Conservation (phyloP, 2,113 vertebrate species). For the Dicerorhinus sumatrensis region DNA sequence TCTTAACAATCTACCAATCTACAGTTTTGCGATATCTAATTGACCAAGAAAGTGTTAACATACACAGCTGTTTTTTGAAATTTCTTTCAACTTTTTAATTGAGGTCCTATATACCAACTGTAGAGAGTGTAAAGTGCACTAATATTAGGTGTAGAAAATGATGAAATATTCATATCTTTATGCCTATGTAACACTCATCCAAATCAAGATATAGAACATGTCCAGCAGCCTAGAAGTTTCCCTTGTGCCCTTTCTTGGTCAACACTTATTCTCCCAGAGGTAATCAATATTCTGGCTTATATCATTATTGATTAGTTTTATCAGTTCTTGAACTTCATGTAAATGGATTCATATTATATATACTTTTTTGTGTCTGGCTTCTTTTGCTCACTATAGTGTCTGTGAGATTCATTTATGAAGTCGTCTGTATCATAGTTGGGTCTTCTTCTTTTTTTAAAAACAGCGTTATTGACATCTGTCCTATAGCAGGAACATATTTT, state of each 20-base stretch:
- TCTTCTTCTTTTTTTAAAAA: background rate
- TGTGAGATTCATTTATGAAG: background rate
- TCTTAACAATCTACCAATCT: background rate
- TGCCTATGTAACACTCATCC: background rate
- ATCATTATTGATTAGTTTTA: background rate
- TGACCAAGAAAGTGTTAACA: constrained; percentile 38
- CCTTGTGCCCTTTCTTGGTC: background rate
- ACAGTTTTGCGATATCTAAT: background rate
- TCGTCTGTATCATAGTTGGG: background rate
- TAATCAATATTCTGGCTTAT: background rate
- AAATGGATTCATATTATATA: background rate
- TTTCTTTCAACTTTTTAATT: background rate
- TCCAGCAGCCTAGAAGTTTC: background rate
- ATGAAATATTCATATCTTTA: background rate
- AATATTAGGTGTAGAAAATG: background rate
- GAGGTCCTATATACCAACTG: background rate
- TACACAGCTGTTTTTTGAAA: background rate
- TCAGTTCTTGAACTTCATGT: background rate
- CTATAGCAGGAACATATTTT: too few relatives aligned
- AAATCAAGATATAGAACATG: background rate
- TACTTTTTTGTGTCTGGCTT: background rate
- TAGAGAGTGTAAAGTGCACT: background rate
- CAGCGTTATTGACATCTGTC: background rate
- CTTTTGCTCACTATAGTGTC: background rate
- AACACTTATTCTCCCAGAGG: background rate